Percentiles rank a stretch among this genome's conserved stretches.
Evolutionary conservation across 2,113 vertebrate genomes (phyloP).

Genomic region (Irena cyanogastra): DNA sequence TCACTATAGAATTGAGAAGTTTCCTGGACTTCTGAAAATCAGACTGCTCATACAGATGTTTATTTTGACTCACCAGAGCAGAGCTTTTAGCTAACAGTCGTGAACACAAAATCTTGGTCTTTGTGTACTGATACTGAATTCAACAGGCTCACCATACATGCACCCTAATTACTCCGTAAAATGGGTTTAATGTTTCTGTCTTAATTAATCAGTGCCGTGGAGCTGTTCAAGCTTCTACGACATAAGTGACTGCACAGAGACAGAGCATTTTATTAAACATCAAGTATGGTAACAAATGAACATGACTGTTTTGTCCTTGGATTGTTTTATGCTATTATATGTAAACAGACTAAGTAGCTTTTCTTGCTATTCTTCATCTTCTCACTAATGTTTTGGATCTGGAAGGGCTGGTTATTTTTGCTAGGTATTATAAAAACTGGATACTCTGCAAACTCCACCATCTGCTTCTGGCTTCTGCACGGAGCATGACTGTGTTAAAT

Average conservation of each 20-base stretch:
- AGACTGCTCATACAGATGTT: background rate
- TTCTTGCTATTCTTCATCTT: background rate
- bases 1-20: background rate
- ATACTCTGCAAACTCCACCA: background rate
- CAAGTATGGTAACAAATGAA: background rate
- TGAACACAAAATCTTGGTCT: background rate
- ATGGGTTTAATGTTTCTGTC: background rate
- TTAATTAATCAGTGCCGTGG: background rate
- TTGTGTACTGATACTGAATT: background rate
- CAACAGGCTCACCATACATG: background rate
- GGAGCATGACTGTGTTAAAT: background rate
- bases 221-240: background rate
- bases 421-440: background rate
- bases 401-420: background rate
- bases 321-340: background rate
- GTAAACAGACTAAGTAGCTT: slow-evolving; percentile 8
- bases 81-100: background rate
- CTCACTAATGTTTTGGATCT: background rate
- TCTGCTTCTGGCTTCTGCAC: background rate
- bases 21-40: background rate
- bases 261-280: background rate
- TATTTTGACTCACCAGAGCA: background rate
- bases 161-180: background rate
- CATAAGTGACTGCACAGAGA: background rate
- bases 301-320: background rate